A percentile compares a stretch with the other conserved stretches of the same genome.
Conservation (phyloP, 2,113 vertebrate genomes). For the Ameiurus melas region DNA sequence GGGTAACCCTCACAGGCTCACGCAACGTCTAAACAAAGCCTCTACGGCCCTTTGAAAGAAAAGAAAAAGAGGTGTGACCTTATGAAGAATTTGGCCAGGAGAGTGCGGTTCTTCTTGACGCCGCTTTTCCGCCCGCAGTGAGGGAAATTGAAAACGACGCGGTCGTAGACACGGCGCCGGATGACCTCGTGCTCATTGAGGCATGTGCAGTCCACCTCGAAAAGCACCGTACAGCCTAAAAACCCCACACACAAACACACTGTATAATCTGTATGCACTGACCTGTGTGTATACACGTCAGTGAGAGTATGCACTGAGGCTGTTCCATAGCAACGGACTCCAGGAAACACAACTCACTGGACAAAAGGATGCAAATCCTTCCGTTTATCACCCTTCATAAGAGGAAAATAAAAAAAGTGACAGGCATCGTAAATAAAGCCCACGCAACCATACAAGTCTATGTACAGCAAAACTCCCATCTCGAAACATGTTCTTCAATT, state of each 20-base stretch:
- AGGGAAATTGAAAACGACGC: conserved; percentile 92
- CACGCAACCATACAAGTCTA: not conserved
- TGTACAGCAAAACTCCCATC: not conserved
- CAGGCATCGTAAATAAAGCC: not conserved
- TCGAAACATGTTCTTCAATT: not conserved
- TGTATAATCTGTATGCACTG: not conserved
- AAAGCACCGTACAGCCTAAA: conserved; percentile 80
- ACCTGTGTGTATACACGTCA: not conserved
- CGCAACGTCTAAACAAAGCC: conserved; percentile 12
- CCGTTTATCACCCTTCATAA: not conserved
- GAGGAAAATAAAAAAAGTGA: not conserved
- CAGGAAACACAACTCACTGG: conserved; percentile 1
- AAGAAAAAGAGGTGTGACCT: conserved; percentile 69
- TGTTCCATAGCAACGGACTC: conserved; percentile 43
- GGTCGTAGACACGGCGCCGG: conserved; percentile 71
- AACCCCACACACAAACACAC: conserved; percentile 3
- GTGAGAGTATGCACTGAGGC: not conserved
- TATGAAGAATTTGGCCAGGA: conserved; percentile 85
- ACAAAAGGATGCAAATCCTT: conserved; percentile 32
- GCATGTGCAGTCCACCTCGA: conserved; percentile 85
- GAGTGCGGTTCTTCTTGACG: conserved; percentile 87
- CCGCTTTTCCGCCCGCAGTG: conserved; percentile 95
- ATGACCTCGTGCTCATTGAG: conserved; percentile 71
- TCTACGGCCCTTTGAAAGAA: not conserved
- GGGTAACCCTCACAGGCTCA: conserved; percentile 22